Base-by-base conservation (phyloP, 1,140 invertebrate species). In the Drosophila carrolli region DNA sequence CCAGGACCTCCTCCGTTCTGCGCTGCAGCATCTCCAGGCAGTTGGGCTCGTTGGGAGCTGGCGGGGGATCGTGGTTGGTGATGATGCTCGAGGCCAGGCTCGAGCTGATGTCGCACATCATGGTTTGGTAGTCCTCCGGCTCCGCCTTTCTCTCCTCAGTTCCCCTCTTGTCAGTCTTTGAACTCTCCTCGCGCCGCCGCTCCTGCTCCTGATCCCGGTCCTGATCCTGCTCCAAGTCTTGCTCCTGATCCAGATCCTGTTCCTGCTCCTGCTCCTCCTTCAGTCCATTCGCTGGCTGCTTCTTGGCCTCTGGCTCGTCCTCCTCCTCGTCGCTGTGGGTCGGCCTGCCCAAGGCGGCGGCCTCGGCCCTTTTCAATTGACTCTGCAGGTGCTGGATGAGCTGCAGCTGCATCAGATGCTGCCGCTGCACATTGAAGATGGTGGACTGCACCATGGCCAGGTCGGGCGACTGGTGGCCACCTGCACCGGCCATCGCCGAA, bases 351-450 rank as follows among this genome's bases (percentile, higher is more conserved):
- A 85, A 50, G 1, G 84, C 85, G 5, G 65, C 78, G 0, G 76
- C 82, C 62, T 85, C 78, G 37, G 75, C 86, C 8, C 86, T 51
- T 56, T 91, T 91, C 48, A 98, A 93, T 93, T 98, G 97, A 78
- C 97, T 96, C 93, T 98, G 97, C 53, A 98, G 93, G 91, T 98
- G 97, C 75, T 97, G 96, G 85, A 98, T 98, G 75, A 98, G 93
- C 93, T 98, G 97, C 65, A 98, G 93, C 93, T 99, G 97, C 90
- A 98, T 95, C 73, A 98, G 95, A 94, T 99, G 98, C 93, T 98
- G 98, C 84, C 98, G 97, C 91, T 98, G 98, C 32, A 98, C 93
- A 10, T 96, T 97, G 91, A 97, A 98, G 53, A 98, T 93, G 2
- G 97, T 97, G 54, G 96, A 96, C 84, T 98, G 97, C 56, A 98